A percentile compares a stretch with the other conserved stretches of the same genome.
Evolutionary conservation across 2,888 invertebrate genomes (phyloP).

Genomic region (Caenorhabditis auriculariae): DNA sequence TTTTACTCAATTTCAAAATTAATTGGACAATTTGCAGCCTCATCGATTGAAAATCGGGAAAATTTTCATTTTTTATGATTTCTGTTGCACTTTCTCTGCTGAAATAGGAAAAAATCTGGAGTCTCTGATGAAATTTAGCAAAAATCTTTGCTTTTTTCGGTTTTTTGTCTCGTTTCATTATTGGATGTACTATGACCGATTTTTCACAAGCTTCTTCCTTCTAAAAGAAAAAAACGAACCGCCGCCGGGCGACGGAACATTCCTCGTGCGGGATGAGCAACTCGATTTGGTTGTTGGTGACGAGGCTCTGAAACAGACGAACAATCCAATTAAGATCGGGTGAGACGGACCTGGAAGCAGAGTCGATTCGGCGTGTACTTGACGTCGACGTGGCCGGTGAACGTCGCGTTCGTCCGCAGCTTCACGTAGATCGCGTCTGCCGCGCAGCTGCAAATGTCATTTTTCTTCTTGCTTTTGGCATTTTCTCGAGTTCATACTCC

Average conservation of each 20-base stretch:
- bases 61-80: too few species aligned
- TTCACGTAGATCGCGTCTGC: slow-evolving; percentile 59
- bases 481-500: slow-evolving; percentile 6
- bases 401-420: slow-evolving; percentile 48
- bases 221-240: slow-evolving; percentile 27
- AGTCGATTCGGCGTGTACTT: slow-evolving; percentile 48
- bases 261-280: slow-evolving; percentile 56
- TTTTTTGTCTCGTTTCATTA: not conserved
- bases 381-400: slow-evolving; percentile 50
- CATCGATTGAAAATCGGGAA: too few species aligned
- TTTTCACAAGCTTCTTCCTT: too few species aligned
- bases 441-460: slow-evolving; percentile 55
- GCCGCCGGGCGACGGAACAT: slow-evolving; percentile 42
- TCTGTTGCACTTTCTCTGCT: too few species aligned
- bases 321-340: not conserved
- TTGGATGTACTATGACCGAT: too few species aligned
- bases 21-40: too few species aligned
- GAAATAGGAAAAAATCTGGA: too few species aligned
- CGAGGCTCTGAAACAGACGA: slow-evolving; percentile 35
- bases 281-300: slow-evolving; percentile 59
- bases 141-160: not conserved
- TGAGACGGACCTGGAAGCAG: slow-evolving; percentile 45
- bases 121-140: not conserved
- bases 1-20: too few species aligned
- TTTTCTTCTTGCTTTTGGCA: too few species aligned